Evolutionary conservation across 1,140 invertebrate genomes (phyloP), one percentile per base, ranked within the genome.

Genomic region (Elymnias hypermnestra): DNA sequence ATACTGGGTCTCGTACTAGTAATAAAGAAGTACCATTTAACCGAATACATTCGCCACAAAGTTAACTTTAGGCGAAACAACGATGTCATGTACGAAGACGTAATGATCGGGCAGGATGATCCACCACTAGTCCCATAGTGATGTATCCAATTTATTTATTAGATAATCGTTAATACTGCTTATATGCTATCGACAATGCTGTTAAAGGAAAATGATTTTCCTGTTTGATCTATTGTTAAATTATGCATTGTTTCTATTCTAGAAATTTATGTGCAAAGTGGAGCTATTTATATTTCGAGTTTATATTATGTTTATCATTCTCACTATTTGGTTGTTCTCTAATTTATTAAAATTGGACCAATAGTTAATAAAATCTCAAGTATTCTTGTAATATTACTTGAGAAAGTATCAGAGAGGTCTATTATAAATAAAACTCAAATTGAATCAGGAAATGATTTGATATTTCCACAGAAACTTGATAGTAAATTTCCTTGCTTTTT

Each of bases 41-140:
- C 86, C 17, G 70, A 84, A 47, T 86, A 85, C 67, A 48, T 74
- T 14, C 63, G 72, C 5, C 82, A 85, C 46, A 87, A 79, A 40
- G 74, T 86, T 15, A 72, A 81, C 37, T 47, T 62, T 10, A 64
- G 73, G 53, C 67, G 81, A 51, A 76, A 75, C 39, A 77, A 78
- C 37, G 74, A 84, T 47, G 66, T 86, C 2, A 84, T 82, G 70
- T 87, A 87, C 37, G 86, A 87, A 52, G 84, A 87, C 56, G 86
- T 87, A 8, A 87, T 87, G 86, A 87, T 87, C 18, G 86, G 84
- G 2, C 83, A 87, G 29, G 86, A 87, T 38, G 86, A 87, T 41
- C 84, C 84, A 0, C 86, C 86, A 1, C 58, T 87, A 13, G 73
- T 75, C 29, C 83, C 84, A 19, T 87, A 72, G 29, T 13, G 14